Evolutionary conservation across 2,797 vertebrate genomes (phyloP).

Genomic region (Chromobotia macracanthus): DNA sequence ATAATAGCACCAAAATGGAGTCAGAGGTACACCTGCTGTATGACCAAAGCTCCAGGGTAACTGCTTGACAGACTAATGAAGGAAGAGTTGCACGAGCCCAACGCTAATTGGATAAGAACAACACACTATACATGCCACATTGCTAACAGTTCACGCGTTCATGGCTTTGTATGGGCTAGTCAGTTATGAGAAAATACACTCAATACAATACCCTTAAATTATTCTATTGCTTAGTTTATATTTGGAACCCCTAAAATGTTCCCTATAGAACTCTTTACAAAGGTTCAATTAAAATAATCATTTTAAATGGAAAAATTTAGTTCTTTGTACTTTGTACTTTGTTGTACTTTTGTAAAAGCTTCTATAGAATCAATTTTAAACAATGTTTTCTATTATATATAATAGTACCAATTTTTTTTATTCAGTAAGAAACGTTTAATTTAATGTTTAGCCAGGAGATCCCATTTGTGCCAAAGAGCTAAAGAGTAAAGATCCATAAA

Average conservation of each 20-base stretch:
- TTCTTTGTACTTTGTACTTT: no score
- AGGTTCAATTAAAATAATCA: no score
- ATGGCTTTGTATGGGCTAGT: neutral
- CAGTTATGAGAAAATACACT: neutral
- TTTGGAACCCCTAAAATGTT: no score
- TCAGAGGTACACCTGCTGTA: conserved; percentile 42
- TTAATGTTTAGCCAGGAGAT: no score
- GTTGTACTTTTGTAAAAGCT: no score
- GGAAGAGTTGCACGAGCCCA: conserved; percentile 59
- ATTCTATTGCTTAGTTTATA: neutral
- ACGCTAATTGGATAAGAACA: conserved; percentile 65
- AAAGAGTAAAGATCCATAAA: neutral
- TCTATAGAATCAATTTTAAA: no score
- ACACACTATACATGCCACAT: conserved; percentile 57
- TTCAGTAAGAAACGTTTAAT: no score
- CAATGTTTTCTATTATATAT: no score
- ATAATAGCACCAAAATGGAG: conserved; percentile 26
- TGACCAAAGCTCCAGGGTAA: conserved; percentile 57
- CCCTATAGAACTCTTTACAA: no score
- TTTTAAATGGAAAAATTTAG: no score
- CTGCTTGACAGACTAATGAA: conserved; percentile 61
- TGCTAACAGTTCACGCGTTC: conserved; percentile 58
- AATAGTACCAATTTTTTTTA: no score
- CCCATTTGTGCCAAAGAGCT: neutral
- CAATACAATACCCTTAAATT: neutral